These are phyloP conservation scores for Embiotoca jacksoni DNA, from an alignment of 2,113 vertebrate species.

Conservation along the genomic window DNA sequence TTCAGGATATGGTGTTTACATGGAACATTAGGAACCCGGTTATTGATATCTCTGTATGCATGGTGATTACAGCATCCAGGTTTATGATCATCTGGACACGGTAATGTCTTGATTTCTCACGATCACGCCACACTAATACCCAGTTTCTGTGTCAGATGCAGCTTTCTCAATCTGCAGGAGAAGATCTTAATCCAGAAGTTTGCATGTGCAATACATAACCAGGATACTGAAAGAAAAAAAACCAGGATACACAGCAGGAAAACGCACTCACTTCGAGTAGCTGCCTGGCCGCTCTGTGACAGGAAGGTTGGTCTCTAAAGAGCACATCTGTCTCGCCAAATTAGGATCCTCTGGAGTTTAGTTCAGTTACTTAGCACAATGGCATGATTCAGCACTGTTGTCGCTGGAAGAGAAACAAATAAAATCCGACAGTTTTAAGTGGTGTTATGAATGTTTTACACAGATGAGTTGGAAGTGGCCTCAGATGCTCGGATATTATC, in stretches of 20 bases:
- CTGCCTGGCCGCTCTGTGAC: constrained; percentile 27
- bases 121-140: not conserved
- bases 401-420: not conserved
- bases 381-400: constrained; percentile 45
- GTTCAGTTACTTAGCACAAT: constrained; percentile 52
- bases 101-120: not conserved
- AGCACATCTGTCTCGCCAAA: constrained; percentile 53
- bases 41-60: not conserved
- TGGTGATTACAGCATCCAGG: no score
- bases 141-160: not conserved
- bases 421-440: constrained; percentile 5
- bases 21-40: not conserved
- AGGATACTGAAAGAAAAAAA: constrained; percentile 2
- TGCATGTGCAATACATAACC: not conserved
- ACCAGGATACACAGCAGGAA: constrained; percentile 1
- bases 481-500: constrained; percentile 2
- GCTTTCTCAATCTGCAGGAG: not conserved
- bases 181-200: not conserved
- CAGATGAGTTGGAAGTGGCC: constrained; percentile 2
- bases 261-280: constrained; percentile 5
- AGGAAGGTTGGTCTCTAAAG: constrained; percentile 52
- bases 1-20: not conserved
- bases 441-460: constrained; percentile 38
- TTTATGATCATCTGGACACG: not conserved
- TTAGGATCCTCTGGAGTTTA: constrained; percentile 57